A percentile compares a stretch with the other conserved stretches of the same genome.
phyloP scores from a whole-genome alignment of 2,888 invertebrate genomes.

The Ametastegia equiseti region DNA sequence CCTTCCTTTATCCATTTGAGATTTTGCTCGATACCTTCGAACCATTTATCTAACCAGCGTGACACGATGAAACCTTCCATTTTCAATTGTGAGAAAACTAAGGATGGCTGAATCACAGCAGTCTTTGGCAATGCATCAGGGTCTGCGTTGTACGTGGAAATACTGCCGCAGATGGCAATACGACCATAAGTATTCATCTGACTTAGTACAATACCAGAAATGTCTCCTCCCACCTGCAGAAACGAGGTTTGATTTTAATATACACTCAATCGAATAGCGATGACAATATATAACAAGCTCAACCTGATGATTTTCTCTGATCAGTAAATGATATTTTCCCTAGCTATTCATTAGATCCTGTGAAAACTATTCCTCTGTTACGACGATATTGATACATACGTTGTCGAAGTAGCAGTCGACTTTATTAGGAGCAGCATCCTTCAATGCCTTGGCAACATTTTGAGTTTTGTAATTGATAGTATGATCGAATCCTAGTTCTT shows the following conservation, averaged over 20 bases:
- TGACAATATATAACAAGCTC: neutral
- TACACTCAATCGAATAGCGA: neutral
- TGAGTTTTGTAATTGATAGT: slow-evolving; percentile 86
- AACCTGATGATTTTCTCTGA: neutral
- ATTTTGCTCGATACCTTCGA: slow-evolving; percentile 78
- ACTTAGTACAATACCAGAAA: slow-evolving; percentile 79
- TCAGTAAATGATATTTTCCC: neutral
- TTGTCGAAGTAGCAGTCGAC: slow-evolving; percentile 89
- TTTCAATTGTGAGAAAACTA: slow-evolving; percentile 80
- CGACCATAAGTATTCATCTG: slow-evolving; percentile 82
- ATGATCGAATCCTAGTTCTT: slow-evolving; percentile 83
- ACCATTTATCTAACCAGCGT: slow-evolving; percentile 80
- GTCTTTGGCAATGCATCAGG: slow-evolving; percentile 76
- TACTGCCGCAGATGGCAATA: slow-evolving; percentile 82
- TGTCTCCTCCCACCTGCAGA: slow-evolving; percentile 82
- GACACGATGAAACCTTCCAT: slow-evolving; percentile 81
- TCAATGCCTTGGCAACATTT: slow-evolving; percentile 78
- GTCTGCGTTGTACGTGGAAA: slow-evolving; percentile 81
- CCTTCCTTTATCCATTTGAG: slow-evolving; percentile 83
- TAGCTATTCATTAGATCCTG: neutral
- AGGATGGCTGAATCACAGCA: slow-evolving; percentile 77
- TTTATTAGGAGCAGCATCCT: slow-evolving; percentile 82
- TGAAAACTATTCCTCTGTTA: neutral
- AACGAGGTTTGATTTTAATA: slow-evolving; percentile 5
- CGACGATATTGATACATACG: slow-evolving; percentile 75